Base-by-base conservation (phyloP, 53 echinoderm and acorn worm species). In the Henricia sp. region DNA sequence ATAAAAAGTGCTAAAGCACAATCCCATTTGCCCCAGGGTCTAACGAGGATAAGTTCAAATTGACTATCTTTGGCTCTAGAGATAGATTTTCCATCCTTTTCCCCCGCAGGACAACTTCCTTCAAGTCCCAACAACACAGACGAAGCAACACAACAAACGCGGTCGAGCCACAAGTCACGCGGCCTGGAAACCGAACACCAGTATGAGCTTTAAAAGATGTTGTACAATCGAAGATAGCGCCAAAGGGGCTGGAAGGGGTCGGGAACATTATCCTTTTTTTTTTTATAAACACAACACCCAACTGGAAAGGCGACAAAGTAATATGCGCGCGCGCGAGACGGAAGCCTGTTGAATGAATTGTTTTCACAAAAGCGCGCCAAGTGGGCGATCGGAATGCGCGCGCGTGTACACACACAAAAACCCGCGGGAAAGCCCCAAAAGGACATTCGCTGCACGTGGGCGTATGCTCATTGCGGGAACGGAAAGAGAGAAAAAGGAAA, bases 281-380 rank as follows among this genome's bases (percentile, higher is more conserved):
- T n/a, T n/a, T n/a, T n/a, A n/a, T n/a, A n/a, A n/a, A n/a, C n/a
- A 60, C 62, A 60, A 20, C 62, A 8, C 62, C 62, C 9, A 6
- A 60, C 62, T 20, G 29, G 13, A 32, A 10, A 12, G 1, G 12
- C 44, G 44, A 9, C 44, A 44, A 11, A 29, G 14, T 54, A n/a
- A 19, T 17, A 37, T 34, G 73, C 73, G 73, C 36, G 27, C 63
- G 19, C 2, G 5, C 13, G 57, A 20, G 57, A 76, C 76, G 57
- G 41, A 80, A 63, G 80, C 80, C 80, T 80, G 80, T 80, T 80
- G 80, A 80, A 80, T 80, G 80, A 36, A 17, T n/a, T n/a, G n/a
- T n/a, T n/a, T n/a, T 17, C 25, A 80, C 62, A 34, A 80, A 24
- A 46, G 62, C 62, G 46, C 34, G 48, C 64, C 80, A 64, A 62